Conservation (phyloP, 2,888 invertebrate genomes). For the Dryadula phaetusa region DNA sequence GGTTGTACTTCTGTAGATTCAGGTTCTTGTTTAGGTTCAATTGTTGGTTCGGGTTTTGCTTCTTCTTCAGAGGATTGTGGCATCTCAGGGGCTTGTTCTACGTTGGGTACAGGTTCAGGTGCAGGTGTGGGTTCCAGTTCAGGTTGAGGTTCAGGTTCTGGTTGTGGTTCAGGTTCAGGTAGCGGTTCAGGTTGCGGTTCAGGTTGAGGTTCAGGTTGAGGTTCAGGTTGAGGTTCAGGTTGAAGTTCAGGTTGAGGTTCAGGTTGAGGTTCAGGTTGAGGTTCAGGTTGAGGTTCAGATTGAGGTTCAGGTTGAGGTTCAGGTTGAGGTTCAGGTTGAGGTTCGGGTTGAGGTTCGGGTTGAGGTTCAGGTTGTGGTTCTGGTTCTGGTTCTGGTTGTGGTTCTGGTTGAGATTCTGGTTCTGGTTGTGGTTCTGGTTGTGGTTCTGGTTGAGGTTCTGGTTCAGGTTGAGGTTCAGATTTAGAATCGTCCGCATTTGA, state of each 20-base stretch:
- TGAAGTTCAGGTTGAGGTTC: neutral
- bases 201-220: slow-evolving; percentile 68
- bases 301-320: neutral
- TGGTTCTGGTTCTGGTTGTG: neutral
- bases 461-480: slow-evolving; percentile 63
- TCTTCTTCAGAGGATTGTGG: slow-evolving; percentile 41
- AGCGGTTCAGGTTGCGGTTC: slow-evolving; percentile 61
- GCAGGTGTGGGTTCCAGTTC: slow-evolving; percentile 50
- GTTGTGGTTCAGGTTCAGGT: slow-evolving; percentile 63
- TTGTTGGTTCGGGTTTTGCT: slow-evolving; percentile 57
- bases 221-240: slow-evolving; percentile 54
- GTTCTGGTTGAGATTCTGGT: slow-evolving; percentile 59
- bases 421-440: slow-evolving; percentile 65
- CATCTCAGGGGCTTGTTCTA: slow-evolving; percentile 43
- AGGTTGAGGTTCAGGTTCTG: slow-evolving; percentile 38
- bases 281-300: neutral
- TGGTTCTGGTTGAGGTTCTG: slow-evolving; percentile 64
- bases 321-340: slow-evolving; percentile 54
- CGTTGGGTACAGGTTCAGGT: slow-evolving; percentile 49
- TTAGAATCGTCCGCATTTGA: slow-evolving; percentile 45
- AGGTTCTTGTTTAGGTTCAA: slow-evolving; percentile 52
- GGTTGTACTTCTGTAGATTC: slow-evolving; percentile 35
- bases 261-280: slow-evolving; percentile 6
- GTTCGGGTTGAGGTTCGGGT: slow-evolving; percentile 55
- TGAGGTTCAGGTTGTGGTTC: neutral